Conservation (phyloP, 2,888 invertebrate species). For the Marasmarcha lunaedactyla region DNA sequence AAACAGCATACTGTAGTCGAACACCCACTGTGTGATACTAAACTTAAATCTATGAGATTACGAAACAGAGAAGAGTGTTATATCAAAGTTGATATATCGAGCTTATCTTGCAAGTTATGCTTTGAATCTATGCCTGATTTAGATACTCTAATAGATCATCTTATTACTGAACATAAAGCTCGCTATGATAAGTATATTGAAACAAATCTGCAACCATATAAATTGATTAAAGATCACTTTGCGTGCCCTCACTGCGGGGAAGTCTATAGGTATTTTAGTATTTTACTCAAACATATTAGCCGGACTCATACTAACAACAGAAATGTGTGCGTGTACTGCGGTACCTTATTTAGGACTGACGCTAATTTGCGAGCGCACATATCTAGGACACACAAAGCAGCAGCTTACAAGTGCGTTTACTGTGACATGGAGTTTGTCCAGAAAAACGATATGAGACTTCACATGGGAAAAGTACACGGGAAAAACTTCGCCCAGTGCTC, state of each 20-base stretch:
- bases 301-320: slow-evolving; percentile 36
- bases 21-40: slow-evolving; percentile 42
- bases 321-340: slow-evolving; percentile 41
- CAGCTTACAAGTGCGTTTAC: slow-evolving; percentile 26
- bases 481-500: slow-evolving; percentile 31
- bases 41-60: slow-evolving; percentile 36
- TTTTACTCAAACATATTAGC: slow-evolving; percentile 36
- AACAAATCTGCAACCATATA: slow-evolving; percentile 30
- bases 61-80: slow-evolving; percentile 36
- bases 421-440: slow-evolving; percentile 30
- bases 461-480: slow-evolving; percentile 36
- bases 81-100: slow-evolving; percentile 43
- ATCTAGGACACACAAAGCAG: slow-evolving; percentile 27
- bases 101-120: slow-evolving; percentile 38
- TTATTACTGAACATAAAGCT: slow-evolving; percentile 29
- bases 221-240: slow-evolving; percentile 34
- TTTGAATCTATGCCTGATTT: slow-evolving; percentile 26
- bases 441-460: slow-evolving; percentile 27
- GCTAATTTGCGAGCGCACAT: slow-evolving; percentile 40
- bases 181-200: slow-evolving; percentile 28
- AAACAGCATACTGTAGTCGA: slow-evolving; percentile 35
- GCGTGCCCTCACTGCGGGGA: slow-evolving; percentile 37
- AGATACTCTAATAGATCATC: slow-evolving; percentile 28
- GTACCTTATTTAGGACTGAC: slow-evolving; percentile 35
- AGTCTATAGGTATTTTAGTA: slow-evolving; percentile 34